A percentile compares a stretch with the other conserved stretches of the same genome.
Conservation (phyloP, 2,797 vertebrate genomes). For the Oreochromis grahami region DNA sequence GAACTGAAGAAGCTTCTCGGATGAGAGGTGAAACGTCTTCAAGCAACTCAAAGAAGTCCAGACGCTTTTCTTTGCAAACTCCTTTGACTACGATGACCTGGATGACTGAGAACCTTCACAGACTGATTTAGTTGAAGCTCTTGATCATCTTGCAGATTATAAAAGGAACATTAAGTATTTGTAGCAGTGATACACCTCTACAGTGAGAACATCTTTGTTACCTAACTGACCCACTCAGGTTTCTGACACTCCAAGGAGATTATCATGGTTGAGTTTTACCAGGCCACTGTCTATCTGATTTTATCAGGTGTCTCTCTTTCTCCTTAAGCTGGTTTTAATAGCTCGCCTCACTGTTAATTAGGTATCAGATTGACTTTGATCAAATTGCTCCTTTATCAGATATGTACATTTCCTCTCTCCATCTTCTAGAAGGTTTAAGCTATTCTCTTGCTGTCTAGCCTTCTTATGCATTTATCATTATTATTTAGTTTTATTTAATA, state of each 20-base stretch:
- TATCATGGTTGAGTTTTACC: slow-evolving; percentile 23
- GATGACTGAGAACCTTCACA: too few species aligned
- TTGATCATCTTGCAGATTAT: not conserved
- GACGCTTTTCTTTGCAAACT: too few species aligned
- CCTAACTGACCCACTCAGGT: not conserved
- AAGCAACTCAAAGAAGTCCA: too few species aligned
- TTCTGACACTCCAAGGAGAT: slow-evolving; percentile 1
- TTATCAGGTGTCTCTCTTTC: slow-evolving; percentile 45
- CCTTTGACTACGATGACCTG: too few species aligned
- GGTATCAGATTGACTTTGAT: slow-evolving; percentile 20
- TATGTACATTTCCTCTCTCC: not conserved
- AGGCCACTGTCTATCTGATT: slow-evolving; percentile 30
- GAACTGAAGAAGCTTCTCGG: too few species aligned
- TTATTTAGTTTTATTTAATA: not conserved
- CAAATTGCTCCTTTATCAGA: slow-evolving; percentile 25
- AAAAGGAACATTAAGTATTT: not conserved
- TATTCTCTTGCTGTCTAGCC: not conserved
- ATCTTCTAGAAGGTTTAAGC: not conserved
- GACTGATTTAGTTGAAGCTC: not conserved
- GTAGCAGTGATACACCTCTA: not conserved
- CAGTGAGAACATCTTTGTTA: not conserved
- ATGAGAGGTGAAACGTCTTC: too few species aligned
- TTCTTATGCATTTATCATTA: not conserved
- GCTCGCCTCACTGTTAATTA: slow-evolving; percentile 34
- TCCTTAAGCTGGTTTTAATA: slow-evolving; percentile 22